Base-by-base conservation (phyloP, 2,113 vertebrate species). In the Amazona vittata region DNA sequence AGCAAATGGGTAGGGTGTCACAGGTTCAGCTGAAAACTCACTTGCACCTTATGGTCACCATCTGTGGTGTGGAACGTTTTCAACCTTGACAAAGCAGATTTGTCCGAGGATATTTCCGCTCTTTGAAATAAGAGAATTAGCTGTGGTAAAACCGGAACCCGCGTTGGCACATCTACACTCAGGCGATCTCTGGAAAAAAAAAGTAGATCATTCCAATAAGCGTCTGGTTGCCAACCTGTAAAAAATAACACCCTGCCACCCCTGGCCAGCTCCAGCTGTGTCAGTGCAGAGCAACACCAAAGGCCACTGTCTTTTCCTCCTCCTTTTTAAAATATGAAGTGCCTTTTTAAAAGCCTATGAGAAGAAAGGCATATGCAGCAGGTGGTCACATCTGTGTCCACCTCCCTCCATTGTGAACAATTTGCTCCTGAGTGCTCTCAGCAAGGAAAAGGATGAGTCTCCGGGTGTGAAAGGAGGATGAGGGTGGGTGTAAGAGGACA, bases 311-410 rank as follows among this genome's bases (percentile, higher is more conserved):
- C 94, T 97, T 86, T 97, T 96, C 93, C 94, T 96, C 95, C 97
- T 96, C 94, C 93, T 94, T 95, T 97, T 97, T 90, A 83, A 95
- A 97, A 97, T 96, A 96, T 64, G 96, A 94, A 93, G 86, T 91
- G 95, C 93, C 67, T 93, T 87, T 95, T 95, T 65, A 97, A 96
- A 95, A 98, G 95, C 92, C 96, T 97, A 90, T 95, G 97, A 96
- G 96, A 98, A 98, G 96, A 95, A 96, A 97, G 96, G 83, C 96
- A 78, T 22, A 15, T 98, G 96, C 97, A 98, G 97, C 98, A 98
- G 97, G 98, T 98, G 98, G 98, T 96, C 97, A 98, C 98, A 98
- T 98, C 98, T 98, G 98, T 94, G 97, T 93, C 97, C 92, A 39
- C 81, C 97, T 97, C 95, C 87, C 97, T 97, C 96, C 91, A 44